Evolutionary conservation across 2,113 vertebrate genomes (phyloP).

Genomic region (Gnathonemus longibarbis): DNA sequence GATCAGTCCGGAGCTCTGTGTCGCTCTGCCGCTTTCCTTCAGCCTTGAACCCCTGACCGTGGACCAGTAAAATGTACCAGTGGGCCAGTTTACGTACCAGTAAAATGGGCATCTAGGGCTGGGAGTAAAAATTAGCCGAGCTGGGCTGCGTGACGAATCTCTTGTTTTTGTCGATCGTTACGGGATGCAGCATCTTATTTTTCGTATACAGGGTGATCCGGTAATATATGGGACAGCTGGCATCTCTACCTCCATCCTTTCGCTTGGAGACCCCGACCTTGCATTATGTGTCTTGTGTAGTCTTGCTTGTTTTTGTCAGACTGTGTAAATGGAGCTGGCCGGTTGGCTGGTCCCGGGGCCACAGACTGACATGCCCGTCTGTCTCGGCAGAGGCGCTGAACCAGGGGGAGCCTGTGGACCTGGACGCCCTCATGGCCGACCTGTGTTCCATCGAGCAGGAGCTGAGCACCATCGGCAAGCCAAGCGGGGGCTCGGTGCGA

Average conservation of each 20-base stretch:
- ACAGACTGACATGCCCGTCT: neutral
- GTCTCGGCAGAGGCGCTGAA: slow-evolving; percentile 82
- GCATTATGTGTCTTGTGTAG: neutral
- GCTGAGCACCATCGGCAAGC: slow-evolving; percentile 78
- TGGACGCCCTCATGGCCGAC: slow-evolving; percentile 95
- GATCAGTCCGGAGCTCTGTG: neutral
- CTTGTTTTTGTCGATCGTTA: neutral
- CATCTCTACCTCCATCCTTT: neutral
- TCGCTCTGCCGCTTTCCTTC: neutral
- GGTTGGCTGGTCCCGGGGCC: neutral
- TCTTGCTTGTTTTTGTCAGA: neutral
- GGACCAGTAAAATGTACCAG: neutral
- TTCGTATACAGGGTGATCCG: neutral
- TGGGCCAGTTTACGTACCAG: neutral
- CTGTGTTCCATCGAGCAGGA: slow-evolving; percentile 97
- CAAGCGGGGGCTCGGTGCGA: slow-evolving; percentile 58
- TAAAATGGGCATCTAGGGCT: neutral
- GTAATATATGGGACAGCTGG: neutral
- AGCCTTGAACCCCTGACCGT: neutral
- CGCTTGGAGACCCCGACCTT: neutral
- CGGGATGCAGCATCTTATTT: neutral
- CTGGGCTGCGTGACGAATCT: neutral
- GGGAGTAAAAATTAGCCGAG: neutral
- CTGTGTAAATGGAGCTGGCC: neutral
- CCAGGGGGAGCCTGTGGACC: slow-evolving; percentile 89